Base-by-base conservation (phyloP, 2,888 invertebrate genomes). In the Aphodius sticticus region DNA sequence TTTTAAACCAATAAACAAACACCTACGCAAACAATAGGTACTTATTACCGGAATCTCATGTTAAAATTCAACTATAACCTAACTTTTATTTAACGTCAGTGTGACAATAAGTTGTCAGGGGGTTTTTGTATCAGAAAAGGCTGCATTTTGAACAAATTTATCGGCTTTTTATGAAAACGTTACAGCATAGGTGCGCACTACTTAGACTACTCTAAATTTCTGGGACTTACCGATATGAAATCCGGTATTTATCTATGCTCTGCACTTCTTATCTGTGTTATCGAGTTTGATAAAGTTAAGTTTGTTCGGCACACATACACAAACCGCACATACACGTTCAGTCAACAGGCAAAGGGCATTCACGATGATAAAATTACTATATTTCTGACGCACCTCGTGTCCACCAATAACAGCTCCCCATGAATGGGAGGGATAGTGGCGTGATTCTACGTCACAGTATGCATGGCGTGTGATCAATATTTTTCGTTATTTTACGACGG, bases 331-430 rank as follows among this genome's bases (percentile, higher is more conserved):
- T 76, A 72, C 77, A 70, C 76, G 70, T 76, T 70, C 80, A 78
- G 76, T 78, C 78, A 76, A 79, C 78, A 78, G 77, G 77, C 78
- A 78, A 78, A 76, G 76, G 78, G 72, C 77, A 76, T 78, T 80
- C 80, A 82, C 81, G 81, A 80, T 76, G 80, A 83, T 80, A 82
- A 84, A 79, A 83, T 82, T 83, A 82, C 81, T 82, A 81, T 84
- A 85, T 85, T 84, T 85, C 85, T 85, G 85, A 81, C 81, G 81
- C 81, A 81, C 79, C 81, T 79, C 74, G 75, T 75, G 70, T 81
- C 81, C 76, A 37, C 81, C 81, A 81, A 81, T 81, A 76, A 77
- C 78, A 79, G 76, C 79, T 76, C 37, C 76, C 77, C 71, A 72
- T 77, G 78, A 79, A 78, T 79, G 79, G 81, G 79, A 81, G 81